Percentiles rank a stretch among this genome's conserved stretches.
These are phyloP conservation scores for Dolichallabes microphthalmus DNA, from an alignment of 2,113 vertebrate genomes.

Conservation along the genomic window DNA sequence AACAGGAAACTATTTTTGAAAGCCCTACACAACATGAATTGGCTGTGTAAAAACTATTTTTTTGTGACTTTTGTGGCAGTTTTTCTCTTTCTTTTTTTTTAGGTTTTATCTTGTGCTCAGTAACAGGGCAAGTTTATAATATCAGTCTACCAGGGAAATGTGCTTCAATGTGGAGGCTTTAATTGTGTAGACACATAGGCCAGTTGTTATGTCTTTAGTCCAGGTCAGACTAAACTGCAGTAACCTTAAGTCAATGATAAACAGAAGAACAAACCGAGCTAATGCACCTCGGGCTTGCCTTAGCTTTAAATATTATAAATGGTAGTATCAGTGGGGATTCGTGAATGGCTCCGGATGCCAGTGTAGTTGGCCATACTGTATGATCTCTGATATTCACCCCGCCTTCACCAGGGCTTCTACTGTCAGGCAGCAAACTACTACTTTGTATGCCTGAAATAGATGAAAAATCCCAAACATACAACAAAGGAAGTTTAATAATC, in stretches of 20 bases:
- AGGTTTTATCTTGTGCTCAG: neutral
- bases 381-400: neutral
- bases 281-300: neutral
- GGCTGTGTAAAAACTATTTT: neutral
- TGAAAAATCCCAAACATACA: neutral
- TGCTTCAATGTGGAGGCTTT: constrained; percentile 24
- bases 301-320: neutral
- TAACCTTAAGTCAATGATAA: neutral
- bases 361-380: neutral
- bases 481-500: neutral
- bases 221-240: neutral
- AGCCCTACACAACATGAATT: neutral
- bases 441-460: neutral
- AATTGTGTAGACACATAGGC: constrained; percentile 21
- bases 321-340: neutral
- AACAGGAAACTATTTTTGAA: neutral
- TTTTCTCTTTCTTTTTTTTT: neutral
- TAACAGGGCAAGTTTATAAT: neutral
- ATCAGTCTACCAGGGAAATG: neutral
- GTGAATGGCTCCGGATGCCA: neutral
- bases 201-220: constrained; percentile 14
- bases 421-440: neutral
- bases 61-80: neutral
- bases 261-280: neutral
- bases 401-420: neutral